Evolutionary conservation across 2,888 invertebrate species (phyloP).

Genomic region (Nephrotoma flavescens): DNA sequence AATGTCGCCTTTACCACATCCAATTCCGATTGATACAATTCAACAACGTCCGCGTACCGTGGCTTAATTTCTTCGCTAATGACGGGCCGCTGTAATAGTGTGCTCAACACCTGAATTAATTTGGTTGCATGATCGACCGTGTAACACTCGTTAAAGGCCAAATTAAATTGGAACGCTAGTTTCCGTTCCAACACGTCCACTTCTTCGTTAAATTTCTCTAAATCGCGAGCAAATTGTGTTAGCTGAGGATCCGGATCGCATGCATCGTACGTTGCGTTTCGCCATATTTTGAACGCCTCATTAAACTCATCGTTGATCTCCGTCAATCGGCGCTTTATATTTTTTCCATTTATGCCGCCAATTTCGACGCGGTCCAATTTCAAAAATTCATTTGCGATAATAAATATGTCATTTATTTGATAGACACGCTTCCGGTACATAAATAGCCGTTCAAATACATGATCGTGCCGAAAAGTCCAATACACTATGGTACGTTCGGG

Average conservation of each 20-base stretch:
- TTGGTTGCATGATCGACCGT: slow-evolving; percentile 48
- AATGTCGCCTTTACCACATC: background rate
- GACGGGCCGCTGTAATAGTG: background rate
- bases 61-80: background rate
- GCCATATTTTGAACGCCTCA: slow-evolving; percentile 22
- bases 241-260: slow-evolving; percentile 57
- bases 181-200: slow-evolving; percentile 59
- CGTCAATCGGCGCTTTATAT: background rate
- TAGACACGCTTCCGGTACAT: slow-evolving; percentile 46
- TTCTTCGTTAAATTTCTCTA: slow-evolving; percentile 42
- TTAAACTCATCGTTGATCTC: slow-evolving; percentile 20
- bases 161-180: slow-evolving; percentile 63
- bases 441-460: slow-evolving; percentile 53
- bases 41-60: background rate
- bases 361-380: slow-evolving; percentile 78
- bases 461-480: slow-evolving; percentile 62
- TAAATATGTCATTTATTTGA: slow-evolving; percentile 53
- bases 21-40: background rate
- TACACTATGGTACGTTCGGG: background rate
- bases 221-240: slow-evolving; percentile 48
- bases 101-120: background rate
- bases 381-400: slow-evolving; percentile 63
- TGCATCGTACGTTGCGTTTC: slow-evolving; percentile 55
- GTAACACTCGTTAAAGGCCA: slow-evolving; percentile 67
- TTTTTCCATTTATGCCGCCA: slow-evolving; percentile 50